Evolutionary conservation across 2,888 invertebrate species (phyloP).

Genomic region (Coleophora deauratella): DNA sequence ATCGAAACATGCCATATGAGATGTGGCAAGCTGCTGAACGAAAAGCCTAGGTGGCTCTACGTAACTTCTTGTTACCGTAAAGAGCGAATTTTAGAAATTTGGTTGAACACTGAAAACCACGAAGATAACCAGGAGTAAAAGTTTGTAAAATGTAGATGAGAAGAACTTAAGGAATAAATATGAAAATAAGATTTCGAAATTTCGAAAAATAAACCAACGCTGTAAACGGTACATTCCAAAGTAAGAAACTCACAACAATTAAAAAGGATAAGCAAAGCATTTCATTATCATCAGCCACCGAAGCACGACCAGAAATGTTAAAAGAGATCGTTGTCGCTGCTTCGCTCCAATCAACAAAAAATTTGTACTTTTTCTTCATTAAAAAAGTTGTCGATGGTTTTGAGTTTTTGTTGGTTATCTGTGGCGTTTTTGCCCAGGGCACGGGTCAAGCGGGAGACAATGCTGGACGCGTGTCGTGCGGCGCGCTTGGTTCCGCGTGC

Average conservation of each 20-base stretch:
- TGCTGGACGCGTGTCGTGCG: slow-evolving; percentile 51
- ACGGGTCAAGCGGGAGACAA: slow-evolving; percentile 71
- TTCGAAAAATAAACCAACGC: background rate
- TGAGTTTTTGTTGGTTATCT: slow-evolving; percentile 38
- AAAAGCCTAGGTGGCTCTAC: too few species aligned
- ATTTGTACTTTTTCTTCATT: slow-evolving; percentile 54
- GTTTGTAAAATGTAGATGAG: too few species aligned
- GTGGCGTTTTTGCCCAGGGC: slow-evolving; percentile 56
- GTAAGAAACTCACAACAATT: too few species aligned
- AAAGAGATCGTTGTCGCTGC: background rate
- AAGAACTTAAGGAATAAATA: too few species aligned
- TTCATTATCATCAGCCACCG: background rate
- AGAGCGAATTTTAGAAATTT: too few species aligned
- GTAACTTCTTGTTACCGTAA: too few species aligned
- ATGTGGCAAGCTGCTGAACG: too few species aligned
- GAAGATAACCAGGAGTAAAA: too few species aligned
- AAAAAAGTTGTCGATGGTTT: slow-evolving; percentile 43
- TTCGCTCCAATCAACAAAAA: slow-evolving; percentile 34
- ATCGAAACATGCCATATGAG: too few species aligned
- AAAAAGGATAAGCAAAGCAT: too few species aligned
- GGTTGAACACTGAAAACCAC: too few species aligned
- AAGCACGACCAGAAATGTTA: background rate
- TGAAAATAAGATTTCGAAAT: background rate
- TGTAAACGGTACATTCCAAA: too few species aligned
- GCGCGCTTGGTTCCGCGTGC: slow-evolving; percentile 63